Base-by-base conservation (phyloP, 2,113 vertebrate species). In the Thunnus maccoyii region DNA sequence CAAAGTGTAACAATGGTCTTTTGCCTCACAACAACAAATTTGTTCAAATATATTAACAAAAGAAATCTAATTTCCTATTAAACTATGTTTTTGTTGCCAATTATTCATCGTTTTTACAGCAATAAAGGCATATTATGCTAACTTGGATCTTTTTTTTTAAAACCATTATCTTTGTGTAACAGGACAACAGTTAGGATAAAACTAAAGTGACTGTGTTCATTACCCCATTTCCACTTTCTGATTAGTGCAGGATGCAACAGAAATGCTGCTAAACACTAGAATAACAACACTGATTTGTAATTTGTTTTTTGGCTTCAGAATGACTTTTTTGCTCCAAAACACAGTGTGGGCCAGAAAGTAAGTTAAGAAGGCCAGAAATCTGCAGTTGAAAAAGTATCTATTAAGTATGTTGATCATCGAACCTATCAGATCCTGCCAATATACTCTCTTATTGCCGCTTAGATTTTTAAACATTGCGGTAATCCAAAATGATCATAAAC, bases 231-330 rank as follows among this genome's bases (percentile, higher is more conserved):
- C 47, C 22, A 8, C 0, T 22, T 3, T 1, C 51, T 60, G 41
- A 72, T 66, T 27, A 52, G 7, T 69, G 64, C 50, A 44, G n/a
- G 3, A 13, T n/a, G 17, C 32, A 51, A 17, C 20, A 48, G 2
- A 63, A 16, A 2, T 16, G 32, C 44, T 57, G 64, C 56, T 54
- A 9, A 60, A 74, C 11, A 18, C 11, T 17, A 18, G 5, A 79
- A 78, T 56, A 27, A 54, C 27, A 65, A 47, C 50, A 76, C 0
- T 18, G 48, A 73, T 47, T 63, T 68, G 0, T 54, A 48, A 76
- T 60, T 86, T 44, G 14, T 44, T 60, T 54, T 61, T 58, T 74
- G 77, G 67, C 69, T n/a, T 76, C n/a, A 22, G 44, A 72, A 16
- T 76, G 8, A 41, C 25, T 48, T 47, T 72, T 55, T 41, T 56